phyloP scores from a whole-genome alignment of 2,113 vertebrate species.

The Puffinus mauretanicus region DNA sequence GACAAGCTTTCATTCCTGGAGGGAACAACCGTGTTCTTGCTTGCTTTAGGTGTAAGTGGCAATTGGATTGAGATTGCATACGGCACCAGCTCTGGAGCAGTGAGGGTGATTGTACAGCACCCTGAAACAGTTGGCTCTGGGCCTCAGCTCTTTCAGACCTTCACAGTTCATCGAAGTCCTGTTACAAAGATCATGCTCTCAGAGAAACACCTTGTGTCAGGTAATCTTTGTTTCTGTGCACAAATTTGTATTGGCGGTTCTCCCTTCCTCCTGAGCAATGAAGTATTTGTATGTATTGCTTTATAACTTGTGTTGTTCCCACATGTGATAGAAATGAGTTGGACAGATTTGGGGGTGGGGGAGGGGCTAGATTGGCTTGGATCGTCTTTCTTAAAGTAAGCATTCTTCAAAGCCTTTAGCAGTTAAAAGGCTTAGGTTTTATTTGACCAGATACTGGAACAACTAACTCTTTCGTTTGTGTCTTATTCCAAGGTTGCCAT shows the following conservation, averaged over 20 bases:
- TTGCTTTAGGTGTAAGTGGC: conserved; percentile 87
- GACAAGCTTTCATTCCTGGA: background rate
- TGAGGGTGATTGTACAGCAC: conserved; percentile 95
- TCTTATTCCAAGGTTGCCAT: background rate
- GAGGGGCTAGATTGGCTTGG: background rate
- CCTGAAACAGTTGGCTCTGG: conserved; percentile 95
- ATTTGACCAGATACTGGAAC: background rate
- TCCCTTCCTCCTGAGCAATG: background rate
- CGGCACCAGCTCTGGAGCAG: conserved; percentile 93
- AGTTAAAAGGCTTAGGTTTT: background rate
- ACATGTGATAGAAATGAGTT: background rate
- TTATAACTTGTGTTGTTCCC: background rate
- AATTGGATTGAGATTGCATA: conserved; percentile 99
- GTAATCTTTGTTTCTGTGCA: conserved; percentile 59
- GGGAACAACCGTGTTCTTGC: background rate
- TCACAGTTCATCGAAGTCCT: conserved; percentile 94
- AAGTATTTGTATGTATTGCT: background rate
- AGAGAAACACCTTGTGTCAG: conserved; percentile 95
- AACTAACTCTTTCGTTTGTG: background rate
- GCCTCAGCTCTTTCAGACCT: conserved; percentile 96
- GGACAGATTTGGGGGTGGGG: background rate
- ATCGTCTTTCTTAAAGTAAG: background rate
- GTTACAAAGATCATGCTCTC: conserved; percentile 98
- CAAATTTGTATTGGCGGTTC: background rate
- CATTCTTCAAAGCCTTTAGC: background rate